These are phyloP conservation scores for Pedicia rivosa DNA, from an alignment of 2,888 invertebrate species.

Conservation along the genomic window DNA sequence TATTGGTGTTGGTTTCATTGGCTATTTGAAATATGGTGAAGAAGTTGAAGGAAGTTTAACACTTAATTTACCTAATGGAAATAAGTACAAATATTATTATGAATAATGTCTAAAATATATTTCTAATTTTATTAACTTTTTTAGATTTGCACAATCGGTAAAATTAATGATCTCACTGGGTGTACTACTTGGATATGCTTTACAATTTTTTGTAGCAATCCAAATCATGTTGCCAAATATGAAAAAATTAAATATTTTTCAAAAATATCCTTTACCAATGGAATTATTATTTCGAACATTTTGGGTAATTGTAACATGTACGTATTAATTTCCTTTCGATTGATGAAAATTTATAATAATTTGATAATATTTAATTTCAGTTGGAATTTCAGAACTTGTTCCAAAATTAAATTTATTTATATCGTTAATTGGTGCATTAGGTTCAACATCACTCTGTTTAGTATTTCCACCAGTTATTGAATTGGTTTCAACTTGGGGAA, in stretches of 20 bases:
- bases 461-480: slow-evolving; percentile 81
- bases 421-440: slow-evolving; percentile 80
- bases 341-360: background rate
- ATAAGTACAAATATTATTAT: slow-evolving; percentile 7
- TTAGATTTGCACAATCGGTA: slow-evolving; percentile 64
- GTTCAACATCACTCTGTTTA: slow-evolving; percentile 73
- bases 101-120: background rate
- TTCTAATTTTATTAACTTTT: slow-evolving; percentile 14
- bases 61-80: slow-evolving; percentile 51
- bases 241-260: slow-evolving; percentile 36
- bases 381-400: slow-evolving; percentile 68
- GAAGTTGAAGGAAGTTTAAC: slow-evolving; percentile 71
- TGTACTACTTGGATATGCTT: slow-evolving; percentile 77
- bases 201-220: slow-evolving; percentile 91
- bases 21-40: slow-evolving; percentile 79
- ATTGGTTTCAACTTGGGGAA: slow-evolving; percentile 49
- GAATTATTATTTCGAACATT: slow-evolving; percentile 55
- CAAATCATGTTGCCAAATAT: slow-evolving; percentile 73
- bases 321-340: slow-evolving; percentile 31
- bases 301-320: slow-evolving; percentile 70
- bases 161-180: slow-evolving; percentile 72
- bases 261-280: slow-evolving; percentile 37
- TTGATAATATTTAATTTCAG: slow-evolving; percentile 35
- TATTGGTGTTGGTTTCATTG: slow-evolving; percentile 67
- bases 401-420: slow-evolving; percentile 78